Base-by-base conservation (phyloP, 2,888 invertebrate species). In the Tachina lurida region DNA sequence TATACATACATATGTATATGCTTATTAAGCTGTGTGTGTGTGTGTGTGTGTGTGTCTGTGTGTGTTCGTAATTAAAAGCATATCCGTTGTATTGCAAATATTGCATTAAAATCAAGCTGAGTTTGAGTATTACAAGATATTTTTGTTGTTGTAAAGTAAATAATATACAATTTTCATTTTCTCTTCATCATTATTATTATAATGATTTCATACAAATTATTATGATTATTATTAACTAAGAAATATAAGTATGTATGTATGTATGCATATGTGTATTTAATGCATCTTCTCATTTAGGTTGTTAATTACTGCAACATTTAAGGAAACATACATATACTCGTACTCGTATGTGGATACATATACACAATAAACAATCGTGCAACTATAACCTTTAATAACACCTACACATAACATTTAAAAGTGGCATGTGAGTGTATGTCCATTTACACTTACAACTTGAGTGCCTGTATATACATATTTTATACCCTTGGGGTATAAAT, bases 121-220 rank as follows among this genome's bases (percentile, higher is more conserved):
- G 12, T 68, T 19, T 68, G 8, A 39, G 8, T 58, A 43, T 74
- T 80, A 86, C 77, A 81, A 78, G 74, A 75, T 68, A 77, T 70
- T 77, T 76, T 73, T 67, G 65, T 68, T 84, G 67, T 45, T 84
- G 76, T 73, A 54, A 45, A 60, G 77, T 60, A 73, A 71, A 76
- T 76, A 63, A 63, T 82, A 70, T 63, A 43, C 43, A 78, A 78
- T 78, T 84, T 78, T 45, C 73, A 63, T 81, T 75, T 81, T 68
- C 80, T 65, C 80, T 65, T 74, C 62, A 31, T 67, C 63, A 75
- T 75, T 65, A 71, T 83, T 22, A 70, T 76, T 52, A 62, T 83
- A 68, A 83, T 79, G 52, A 79, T 76, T 76, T 71, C 19, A 67
- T 77, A 67, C 75, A 83, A 80, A 83, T 79, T 86, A 80, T 80